Percentiles rank a stretch among this genome's conserved stretches.
These are phyloP conservation scores for Leptopilina boulardi DNA, from an alignment of 1,140 invertebrate species.

Conservation along the genomic window DNA sequence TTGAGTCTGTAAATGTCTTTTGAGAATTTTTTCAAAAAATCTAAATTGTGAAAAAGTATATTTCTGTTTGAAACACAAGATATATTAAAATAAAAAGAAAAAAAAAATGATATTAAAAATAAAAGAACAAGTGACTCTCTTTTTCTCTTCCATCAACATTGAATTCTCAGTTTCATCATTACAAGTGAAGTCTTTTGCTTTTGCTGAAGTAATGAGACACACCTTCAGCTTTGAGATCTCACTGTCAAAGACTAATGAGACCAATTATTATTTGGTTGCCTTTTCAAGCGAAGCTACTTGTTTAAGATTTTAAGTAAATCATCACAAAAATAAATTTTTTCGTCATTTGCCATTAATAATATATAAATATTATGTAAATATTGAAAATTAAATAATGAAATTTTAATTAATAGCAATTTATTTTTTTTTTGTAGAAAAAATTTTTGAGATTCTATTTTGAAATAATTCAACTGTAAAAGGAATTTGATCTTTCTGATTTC, in stretches of 20 bases:
- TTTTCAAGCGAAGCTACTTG: background rate
- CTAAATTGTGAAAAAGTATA: no score
- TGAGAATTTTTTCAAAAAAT: no score
- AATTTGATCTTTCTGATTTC: background rate
- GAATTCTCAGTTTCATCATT: slow-evolving; percentile 31
- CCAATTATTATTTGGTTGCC: slow-evolving; percentile 20
- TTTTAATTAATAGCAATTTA: no score
- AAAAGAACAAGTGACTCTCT: background rate
- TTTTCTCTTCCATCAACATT: slow-evolving; percentile 2
- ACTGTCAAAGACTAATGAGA: slow-evolving; percentile 28
- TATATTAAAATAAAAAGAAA: background rate
- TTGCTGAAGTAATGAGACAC: slow-evolving; percentile 37
- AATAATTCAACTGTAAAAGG: background rate
- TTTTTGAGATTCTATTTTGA: no score
- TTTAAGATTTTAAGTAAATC: background rate
- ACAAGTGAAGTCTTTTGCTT: background rate
- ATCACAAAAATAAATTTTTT: no score
- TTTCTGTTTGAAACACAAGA: no score
- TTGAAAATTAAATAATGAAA: no score
- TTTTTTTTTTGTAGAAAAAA: no score
- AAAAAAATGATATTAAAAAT: background rate
- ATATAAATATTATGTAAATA: no score
- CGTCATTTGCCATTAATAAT: no score
- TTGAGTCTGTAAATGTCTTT: no score
- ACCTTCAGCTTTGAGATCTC: slow-evolving; percentile 43